Percentiles rank a stretch among this genome's conserved stretches.
phyloP scores from a whole-genome alignment of 2,113 vertebrate species.

The Colaptes auratus region DNA sequence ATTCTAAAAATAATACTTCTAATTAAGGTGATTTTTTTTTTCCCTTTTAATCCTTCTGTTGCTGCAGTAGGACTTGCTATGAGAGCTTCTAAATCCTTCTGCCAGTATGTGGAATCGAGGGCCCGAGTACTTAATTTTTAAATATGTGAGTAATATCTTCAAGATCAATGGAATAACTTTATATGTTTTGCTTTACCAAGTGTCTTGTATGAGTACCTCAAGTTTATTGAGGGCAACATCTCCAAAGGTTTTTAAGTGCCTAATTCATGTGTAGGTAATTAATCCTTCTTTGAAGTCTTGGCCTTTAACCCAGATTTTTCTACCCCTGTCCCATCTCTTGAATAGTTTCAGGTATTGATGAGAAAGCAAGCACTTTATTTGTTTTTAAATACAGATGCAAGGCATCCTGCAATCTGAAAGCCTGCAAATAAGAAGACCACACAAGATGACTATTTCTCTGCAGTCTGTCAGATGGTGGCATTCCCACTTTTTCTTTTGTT shows the following conservation, averaged over 20 bases:
- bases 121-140: neutral
- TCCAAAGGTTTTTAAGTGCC: neutral
- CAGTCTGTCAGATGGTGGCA: neutral
- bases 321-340: neutral
- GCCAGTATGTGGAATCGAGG: neutral
- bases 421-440: neutral
- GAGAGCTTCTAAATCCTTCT: neutral
- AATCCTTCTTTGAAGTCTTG: neutral
- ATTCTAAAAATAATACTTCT: neutral
- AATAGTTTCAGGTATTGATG: neutral
- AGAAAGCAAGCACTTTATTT: neutral
- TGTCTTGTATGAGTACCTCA: neutral
- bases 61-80: neutral
- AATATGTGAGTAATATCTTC: neutral
- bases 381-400: neutral
- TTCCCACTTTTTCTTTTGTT: neutral
- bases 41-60: neutral
- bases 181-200: neutral
- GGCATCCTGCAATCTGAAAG: neutral
- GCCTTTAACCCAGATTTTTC: neutral
- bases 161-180: neutral
- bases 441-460: neutral
- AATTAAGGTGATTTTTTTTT: neutral
- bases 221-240: neutral
- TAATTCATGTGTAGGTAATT: neutral